phyloP scores from a whole-genome alignment of 2,113 vertebrate species.

The Alligator sinensis region DNA sequence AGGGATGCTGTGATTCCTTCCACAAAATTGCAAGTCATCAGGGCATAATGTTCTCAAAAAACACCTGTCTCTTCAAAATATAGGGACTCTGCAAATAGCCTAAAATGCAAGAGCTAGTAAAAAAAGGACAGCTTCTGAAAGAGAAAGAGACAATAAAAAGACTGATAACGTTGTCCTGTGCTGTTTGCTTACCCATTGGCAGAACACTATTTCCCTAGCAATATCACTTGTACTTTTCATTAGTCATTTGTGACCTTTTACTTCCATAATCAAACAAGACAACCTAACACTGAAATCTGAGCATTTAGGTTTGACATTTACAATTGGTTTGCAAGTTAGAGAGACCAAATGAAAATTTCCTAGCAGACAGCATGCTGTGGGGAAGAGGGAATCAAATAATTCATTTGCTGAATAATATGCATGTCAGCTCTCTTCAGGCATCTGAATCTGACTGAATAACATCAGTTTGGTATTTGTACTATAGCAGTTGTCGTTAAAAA shows the following conservation, averaged over 20 bases:
- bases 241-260: constrained; percentile 74
- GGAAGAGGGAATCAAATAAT: constrained; percentile 58
- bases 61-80: not conserved
- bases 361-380: constrained; percentile 48
- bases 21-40: not conserved
- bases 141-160: constrained; percentile 47
- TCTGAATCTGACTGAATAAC: not conserved
- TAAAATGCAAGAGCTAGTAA: not conserved
- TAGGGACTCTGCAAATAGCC: not conserved
- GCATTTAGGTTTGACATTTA: constrained; percentile 73
- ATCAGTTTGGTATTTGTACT: constrained; percentile 14
- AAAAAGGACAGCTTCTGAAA: not conserved
- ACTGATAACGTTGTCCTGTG: constrained; percentile 64
- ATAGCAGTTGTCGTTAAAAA: constrained; percentile 4
- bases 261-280: constrained; percentile 74
- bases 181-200: constrained; percentile 55
- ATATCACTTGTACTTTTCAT: constrained; percentile 68
- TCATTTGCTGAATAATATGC: constrained; percentile 29
- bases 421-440: not conserved
- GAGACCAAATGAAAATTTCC: constrained; percentile 72
- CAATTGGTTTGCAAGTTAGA: constrained; percentile 61
- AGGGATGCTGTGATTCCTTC: not conserved
- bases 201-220: constrained; percentile 57
- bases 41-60: not conserved
- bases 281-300: constrained; percentile 69